Percentiles rank a stretch among this genome's conserved stretches.
phyloP scores from a whole-genome alignment of 2,113 vertebrate species.

The Delphinapterus leucas region DNA sequence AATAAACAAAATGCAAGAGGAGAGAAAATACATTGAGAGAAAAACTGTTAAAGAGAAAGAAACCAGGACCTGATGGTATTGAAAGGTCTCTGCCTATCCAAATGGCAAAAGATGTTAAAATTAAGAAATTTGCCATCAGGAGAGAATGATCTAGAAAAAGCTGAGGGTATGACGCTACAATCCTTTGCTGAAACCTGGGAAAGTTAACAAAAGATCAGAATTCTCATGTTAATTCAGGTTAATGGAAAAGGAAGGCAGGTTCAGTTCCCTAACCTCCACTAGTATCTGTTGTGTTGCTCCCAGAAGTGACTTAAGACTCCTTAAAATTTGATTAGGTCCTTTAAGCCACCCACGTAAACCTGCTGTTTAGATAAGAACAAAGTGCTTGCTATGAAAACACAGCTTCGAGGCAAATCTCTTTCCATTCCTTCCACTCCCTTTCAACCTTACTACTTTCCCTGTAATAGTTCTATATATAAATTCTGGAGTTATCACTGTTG shows the following conservation, averaged over 20 bases:
- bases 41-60: not conserved
- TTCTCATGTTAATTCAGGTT: not conserved
- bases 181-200: not conserved
- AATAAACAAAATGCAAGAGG: not conserved
- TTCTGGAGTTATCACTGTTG: not conserved
- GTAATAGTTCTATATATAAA: not conserved
- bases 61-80: not conserved
- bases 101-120: not conserved
- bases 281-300: not conserved
- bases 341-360: not conserved
- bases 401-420: not conserved
- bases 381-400: not conserved
- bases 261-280: not conserved
- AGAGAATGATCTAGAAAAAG: not conserved
- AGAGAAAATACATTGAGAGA: not conserved
- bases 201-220: not conserved
- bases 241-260: not conserved
- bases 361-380: not conserved
- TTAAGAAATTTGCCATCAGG: not conserved
- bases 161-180: not conserved
- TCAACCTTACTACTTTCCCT: not conserved
- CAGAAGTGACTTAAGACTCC: not conserved
- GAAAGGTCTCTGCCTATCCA: not conserved
- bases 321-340: not conserved
- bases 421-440: not conserved